Percentiles rank a stretch among this genome's conserved stretches.
Conservation (phyloP, 2,888 invertebrate genomes). For the Nomada ferruginata region DNA sequence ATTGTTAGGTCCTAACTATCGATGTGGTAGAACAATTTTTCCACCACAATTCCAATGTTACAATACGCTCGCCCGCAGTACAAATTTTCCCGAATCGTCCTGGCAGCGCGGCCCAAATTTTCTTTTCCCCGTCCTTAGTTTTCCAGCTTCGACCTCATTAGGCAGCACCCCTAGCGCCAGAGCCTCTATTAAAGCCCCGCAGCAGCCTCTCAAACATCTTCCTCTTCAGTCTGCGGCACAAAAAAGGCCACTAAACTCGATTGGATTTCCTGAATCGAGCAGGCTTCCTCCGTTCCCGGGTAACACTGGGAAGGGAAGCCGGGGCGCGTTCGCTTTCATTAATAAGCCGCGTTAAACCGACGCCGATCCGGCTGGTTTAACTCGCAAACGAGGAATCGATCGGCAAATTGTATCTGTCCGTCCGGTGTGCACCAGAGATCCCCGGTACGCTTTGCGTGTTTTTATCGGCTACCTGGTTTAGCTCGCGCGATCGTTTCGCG, state of each 20-base stretch:
- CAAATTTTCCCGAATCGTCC: neutral
- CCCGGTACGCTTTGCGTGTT: constrained; percentile 37
- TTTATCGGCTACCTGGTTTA: constrained; percentile 33
- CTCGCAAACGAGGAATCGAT: constrained; percentile 57
- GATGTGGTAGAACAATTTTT: neutral
- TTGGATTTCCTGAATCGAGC: neutral
- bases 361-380: constrained; percentile 58
- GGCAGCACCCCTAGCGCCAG: neutral
- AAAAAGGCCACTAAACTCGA: neutral
- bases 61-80: neutral
- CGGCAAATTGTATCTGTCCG: constrained; percentile 35
- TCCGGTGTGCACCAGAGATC: constrained; percentile 13
- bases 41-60: neutral
- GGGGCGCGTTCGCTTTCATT: constrained; percentile 17
- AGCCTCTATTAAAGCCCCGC: constrained; percentile 2
- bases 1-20: neutral
- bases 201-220: neutral
- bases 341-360: constrained; percentile 50
- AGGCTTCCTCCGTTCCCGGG: neutral
- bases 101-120: neutral
- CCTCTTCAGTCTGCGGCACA: neutral
- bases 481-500: constrained; percentile 31
- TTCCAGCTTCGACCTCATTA: neutral
- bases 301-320: neutral
- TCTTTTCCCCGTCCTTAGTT: neutral